These are phyloP conservation scores for Nyleta sp. DNA, from an alignment of 2,888 invertebrate species.

Conservation along the genomic window DNA sequence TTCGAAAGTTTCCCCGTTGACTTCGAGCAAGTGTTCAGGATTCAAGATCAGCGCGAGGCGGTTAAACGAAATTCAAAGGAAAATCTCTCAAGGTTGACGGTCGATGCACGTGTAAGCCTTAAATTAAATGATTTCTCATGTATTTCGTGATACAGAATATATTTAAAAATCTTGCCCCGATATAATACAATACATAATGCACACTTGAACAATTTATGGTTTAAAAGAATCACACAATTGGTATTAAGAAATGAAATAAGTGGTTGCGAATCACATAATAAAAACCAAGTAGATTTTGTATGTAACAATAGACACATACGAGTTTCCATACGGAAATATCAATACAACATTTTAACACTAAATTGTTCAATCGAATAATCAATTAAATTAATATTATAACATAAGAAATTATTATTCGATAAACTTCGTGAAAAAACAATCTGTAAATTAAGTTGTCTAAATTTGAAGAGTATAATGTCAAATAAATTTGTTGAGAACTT, in stretches of 20 bases:
- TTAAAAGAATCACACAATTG: constrained; percentile 11
- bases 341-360: no score
- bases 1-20: background rate
- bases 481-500: no score
- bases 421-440: no score
- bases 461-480: no score
- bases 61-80: constrained; percentile 27
- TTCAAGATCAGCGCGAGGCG: constrained; percentile 17
- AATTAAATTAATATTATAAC: no score
- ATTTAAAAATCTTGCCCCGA: constrained; percentile 25
- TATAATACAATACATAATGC: constrained; percentile 4
- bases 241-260: background rate
- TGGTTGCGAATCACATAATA: constrained; percentile 2
- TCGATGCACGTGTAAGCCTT: constrained; percentile 59
- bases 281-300: background rate
- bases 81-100: constrained; percentile 38
- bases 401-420: no score
- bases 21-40: background rate
- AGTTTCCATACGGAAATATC: no score
- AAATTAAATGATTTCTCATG: constrained; percentile 65
- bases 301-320: background rate
- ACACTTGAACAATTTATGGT: constrained; percentile 29
- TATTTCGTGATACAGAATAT: constrained; percentile 58
- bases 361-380: no score
- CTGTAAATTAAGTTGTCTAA: no score